Base-by-base conservation (phyloP, 2,113 vertebrate genomes). In the Brienomyrus brachyistius region DNA sequence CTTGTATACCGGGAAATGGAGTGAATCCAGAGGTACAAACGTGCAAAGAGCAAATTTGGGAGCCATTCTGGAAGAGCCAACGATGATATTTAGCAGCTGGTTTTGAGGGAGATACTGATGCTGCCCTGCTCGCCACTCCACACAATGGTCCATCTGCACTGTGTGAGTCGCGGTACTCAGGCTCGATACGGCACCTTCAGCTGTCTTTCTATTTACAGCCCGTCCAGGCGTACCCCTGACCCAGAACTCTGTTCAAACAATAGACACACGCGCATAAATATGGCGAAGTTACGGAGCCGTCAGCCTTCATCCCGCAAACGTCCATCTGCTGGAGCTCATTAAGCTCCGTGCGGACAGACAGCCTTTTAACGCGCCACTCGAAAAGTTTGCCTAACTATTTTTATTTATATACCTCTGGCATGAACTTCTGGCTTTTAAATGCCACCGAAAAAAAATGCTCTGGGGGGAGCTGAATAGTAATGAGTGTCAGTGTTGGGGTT, bases 161-260 rank as follows among this genome's bases (percentile, higher is more conserved):
- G 90, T 91, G 90, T 91, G 90, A 91, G 90, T 85, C 90, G 83
- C 88, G 88, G 88, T 84, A 88, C 86, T 89, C 88, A 88, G 84
- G 43, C 70, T 89, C 90, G 89, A 93, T 92, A 92, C 91, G 91
- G 90, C 92, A 92, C 91, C 92, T 92, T 91, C 92, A 94, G 93
- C 93, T 94, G 93, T 92, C 92, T 92, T 91, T 92, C 92, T 94
- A 94, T 93, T 94, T 93, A 21, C 90, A 88, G 90, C 88, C 51
- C 54, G 90, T 87, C 92, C 90, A 80, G 80, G 88, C 91, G 92
- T 92, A 92, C 91, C 92, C 86, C 90, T 62, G 62, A 82, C 82
- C n/a, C 66, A 90, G 90, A 85, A 91, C 92, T 89, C 91, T 88
- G 90, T 88, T 87, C 91, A 92, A 91, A 94, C 93, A 94, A 94